phyloP scores from a whole-genome alignment of 2,888 invertebrate genomes.

The Mesopsocus fuscifrons region DNA sequence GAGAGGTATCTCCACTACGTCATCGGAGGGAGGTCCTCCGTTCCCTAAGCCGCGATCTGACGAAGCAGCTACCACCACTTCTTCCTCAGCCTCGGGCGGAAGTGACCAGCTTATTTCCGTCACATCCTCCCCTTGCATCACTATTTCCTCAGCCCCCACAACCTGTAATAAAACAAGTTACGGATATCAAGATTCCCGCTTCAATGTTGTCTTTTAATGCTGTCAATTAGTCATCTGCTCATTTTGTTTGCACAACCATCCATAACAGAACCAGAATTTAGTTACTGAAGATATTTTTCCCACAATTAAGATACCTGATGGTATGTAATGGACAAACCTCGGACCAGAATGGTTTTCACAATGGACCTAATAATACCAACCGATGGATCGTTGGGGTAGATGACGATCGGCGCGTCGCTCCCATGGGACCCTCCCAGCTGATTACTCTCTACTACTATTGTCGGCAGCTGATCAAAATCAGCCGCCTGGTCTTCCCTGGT shows the following conservation, averaged over 20 bases:
- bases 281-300: too few relatives aligned
- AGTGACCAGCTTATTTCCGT: background rate
- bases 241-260: too few relatives aligned
- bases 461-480: background rate
- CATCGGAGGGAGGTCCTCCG: background rate
- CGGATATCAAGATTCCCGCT: too few relatives aligned
- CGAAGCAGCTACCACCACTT: background rate
- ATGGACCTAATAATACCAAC: too few relatives aligned
- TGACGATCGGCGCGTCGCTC: constrained; percentile 4
- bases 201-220: too few relatives aligned
- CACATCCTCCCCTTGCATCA: background rate
- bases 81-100: background rate
- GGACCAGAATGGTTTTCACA: too few relatives aligned
- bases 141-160: constrained; percentile 1
- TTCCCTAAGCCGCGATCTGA: background rate
- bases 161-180: background rate
- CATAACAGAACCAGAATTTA: too few relatives aligned
- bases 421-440: background rate
- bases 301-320: too few relatives aligned
- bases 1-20: background rate
- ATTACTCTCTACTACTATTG: constrained; percentile 7
- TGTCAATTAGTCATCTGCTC: too few relatives aligned
- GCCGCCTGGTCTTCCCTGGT: background rate
- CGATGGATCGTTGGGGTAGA: background rate
- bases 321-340: too few relatives aligned